phyloP scores from a whole-genome alignment of 1,140 invertebrate species.

The Bicyclus anynana region DNA sequence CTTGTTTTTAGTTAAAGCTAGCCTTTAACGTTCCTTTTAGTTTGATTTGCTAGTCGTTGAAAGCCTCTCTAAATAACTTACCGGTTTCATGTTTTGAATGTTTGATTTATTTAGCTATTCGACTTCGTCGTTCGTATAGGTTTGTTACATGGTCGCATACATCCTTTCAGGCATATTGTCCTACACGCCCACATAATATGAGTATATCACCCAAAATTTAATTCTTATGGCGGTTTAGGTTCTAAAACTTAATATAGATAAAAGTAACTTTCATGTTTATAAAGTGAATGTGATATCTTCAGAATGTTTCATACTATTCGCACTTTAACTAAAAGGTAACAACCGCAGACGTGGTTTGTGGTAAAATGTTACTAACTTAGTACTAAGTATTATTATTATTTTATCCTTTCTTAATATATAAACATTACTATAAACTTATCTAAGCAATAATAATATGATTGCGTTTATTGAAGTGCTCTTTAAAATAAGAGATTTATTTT shows the following conservation, averaged over 20 bases:
- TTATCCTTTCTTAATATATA: too few relatives aligned
- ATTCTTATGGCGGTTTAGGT: too few relatives aligned
- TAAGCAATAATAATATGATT: too few relatives aligned
- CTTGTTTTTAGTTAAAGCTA: conserved; percentile 29
- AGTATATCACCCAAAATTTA: too few relatives aligned
- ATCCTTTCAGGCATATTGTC: too few relatives aligned
- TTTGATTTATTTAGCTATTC: conserved; percentile 1
- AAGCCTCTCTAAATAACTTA: conserved; percentile 1
- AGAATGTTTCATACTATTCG: neutral
- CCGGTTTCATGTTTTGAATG: neutral
- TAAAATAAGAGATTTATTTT: neutral
- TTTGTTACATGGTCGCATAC: too few relatives aligned
- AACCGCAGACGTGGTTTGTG: neutral
- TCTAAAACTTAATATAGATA: too few relatives aligned
- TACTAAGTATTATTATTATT: too few relatives aligned
- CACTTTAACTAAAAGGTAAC: neutral
- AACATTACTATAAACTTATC: too few relatives aligned
- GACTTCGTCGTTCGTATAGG: too few relatives aligned
- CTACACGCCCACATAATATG: too few relatives aligned
- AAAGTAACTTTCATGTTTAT: too few relatives aligned
- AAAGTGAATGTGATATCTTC: conserved; percentile 1
- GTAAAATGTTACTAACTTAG: neutral
- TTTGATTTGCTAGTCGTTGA: neutral
- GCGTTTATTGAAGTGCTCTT: neutral
- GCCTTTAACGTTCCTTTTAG: conserved; percentile 4